These are phyloP conservation scores for Diachasmimorpha longicaudata DNA, from an alignment of 1,140 invertebrate genomes.

Conservation along the genomic window DNA sequence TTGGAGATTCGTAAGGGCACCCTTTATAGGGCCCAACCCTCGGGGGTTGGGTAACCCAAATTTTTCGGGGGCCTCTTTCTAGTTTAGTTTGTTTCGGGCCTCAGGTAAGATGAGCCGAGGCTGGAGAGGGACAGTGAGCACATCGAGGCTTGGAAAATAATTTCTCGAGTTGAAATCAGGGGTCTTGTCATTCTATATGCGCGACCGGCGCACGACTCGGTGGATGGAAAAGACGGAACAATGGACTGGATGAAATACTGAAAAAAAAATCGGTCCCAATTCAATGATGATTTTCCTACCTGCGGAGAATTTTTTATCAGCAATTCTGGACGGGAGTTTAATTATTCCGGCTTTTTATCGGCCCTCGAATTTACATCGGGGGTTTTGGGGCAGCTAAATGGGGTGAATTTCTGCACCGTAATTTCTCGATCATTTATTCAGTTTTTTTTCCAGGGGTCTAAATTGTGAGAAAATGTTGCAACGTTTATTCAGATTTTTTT, in stretches of 20 bases:
- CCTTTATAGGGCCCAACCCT: neutral
- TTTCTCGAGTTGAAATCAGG: constrained; percentile 7
- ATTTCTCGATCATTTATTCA: neutral
- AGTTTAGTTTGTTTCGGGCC: neutral
- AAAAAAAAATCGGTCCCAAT: neutral
- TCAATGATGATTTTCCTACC: neutral
- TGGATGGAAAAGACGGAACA: neutral
- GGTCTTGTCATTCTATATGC: neutral
- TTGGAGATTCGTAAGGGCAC: constrained; percentile 1
- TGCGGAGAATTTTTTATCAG: neutral
- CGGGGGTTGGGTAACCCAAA: constrained; percentile 3
- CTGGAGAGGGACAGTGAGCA: neutral
- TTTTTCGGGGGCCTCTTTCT: neutral
- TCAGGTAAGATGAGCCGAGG: neutral
- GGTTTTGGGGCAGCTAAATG: neutral
- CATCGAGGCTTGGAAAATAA: neutral
- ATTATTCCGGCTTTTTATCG: neutral
- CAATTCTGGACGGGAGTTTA: neutral
- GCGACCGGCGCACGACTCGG: neutral
- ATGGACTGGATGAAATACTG: neutral
- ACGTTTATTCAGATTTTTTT: neutral
- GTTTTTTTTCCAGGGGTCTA: neutral
- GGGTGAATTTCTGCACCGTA: neutral
- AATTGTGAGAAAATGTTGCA: neutral
- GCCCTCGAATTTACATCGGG: neutral